Conservation (phyloP, 2,113 vertebrate species). For the Corydoras sp. region DNA sequence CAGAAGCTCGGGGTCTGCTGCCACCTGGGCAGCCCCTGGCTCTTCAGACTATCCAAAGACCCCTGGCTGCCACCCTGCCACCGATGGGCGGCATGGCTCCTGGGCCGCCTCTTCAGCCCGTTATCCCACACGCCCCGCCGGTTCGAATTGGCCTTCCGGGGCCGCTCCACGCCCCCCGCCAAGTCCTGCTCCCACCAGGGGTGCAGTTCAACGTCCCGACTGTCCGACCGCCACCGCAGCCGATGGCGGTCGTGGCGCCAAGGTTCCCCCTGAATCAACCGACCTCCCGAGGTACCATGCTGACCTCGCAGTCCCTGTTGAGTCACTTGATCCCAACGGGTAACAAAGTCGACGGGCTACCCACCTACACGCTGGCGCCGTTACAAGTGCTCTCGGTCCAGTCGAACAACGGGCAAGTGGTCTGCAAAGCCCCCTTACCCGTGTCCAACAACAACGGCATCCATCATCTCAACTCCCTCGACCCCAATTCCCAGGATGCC, state of each 20-base stretch:
- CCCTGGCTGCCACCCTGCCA: conserved; percentile 22
- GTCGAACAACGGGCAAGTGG: conserved; percentile 52
- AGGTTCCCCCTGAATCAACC: conserved; percentile 66
- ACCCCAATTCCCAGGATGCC: conserved; percentile 47
- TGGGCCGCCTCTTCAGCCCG: conserved; percentile 28
- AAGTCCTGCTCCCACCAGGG: conserved; percentile 67
- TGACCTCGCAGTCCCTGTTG: conserved; percentile 79
- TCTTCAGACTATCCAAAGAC: conserved; percentile 54
- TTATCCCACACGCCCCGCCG: conserved; percentile 50
- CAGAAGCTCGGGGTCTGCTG: conserved; percentile 68
- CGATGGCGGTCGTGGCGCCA: conserved; percentile 59
- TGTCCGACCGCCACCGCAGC: conserved; percentile 57
- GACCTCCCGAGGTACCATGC: conserved; percentile 64
- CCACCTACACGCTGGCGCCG: conserved; percentile 85
- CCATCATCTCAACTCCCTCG: too few relatives aligned
- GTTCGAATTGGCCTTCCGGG: conserved; percentile 41
- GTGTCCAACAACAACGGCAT: conserved; percentile 58
- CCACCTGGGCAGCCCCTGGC: conserved; percentile 61
- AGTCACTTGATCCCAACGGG: conserved; percentile 88
- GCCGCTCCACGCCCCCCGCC: conserved; percentile 52
- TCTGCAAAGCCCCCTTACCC: conserved; percentile 60
- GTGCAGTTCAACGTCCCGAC: conserved; percentile 61
- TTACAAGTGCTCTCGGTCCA: conserved; percentile 75
- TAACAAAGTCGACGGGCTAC: conserved; percentile 89
- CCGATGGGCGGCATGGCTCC: conserved; percentile 38